phyloP scores from a whole-genome alignment of 2,113 vertebrate species.

The Lonchura striata region DNA sequence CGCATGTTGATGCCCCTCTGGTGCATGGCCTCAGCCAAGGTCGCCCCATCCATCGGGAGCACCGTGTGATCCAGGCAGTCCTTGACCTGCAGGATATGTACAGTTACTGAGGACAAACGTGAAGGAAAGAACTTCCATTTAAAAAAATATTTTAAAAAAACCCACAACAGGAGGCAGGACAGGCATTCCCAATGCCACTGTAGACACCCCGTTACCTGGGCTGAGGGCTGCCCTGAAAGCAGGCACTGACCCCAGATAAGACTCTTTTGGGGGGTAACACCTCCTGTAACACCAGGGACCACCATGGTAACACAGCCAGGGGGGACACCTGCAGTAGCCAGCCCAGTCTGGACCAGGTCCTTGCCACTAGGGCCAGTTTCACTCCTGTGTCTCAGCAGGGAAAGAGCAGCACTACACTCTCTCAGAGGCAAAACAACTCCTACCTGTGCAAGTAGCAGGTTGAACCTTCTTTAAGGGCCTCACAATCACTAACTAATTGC shows the following conservation, averaged over 20 bases:
- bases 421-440: not conserved
- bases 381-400: not conserved
- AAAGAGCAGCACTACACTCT: not conserved
- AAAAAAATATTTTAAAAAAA: not conserved
- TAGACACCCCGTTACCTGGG: not conserved
- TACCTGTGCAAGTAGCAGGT: not conserved
- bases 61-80: conserved; percentile 93
- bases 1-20: conserved; percentile 96
- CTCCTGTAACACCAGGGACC: not conserved
- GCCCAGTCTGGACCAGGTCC: not conserved
- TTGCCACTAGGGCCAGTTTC: not conserved
- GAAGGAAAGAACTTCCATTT: not conserved
- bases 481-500: not conserved
- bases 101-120: not conserved
- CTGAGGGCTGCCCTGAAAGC: not conserved
- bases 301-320: fast-evolving
- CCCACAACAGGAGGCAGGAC: not conserved
- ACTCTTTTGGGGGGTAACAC: not conserved
- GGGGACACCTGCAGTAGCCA: not conserved
- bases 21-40: conserved; percentile 90
- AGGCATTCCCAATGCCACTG: too few relatives aligned
- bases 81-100: conserved; percentile 80
- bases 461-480: not conserved
- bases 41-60: conserved; percentile 94
- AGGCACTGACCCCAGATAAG: not conserved